Evolutionary conservation across 2,797 vertebrate genomes (phyloP).

Genomic region (Crypturellus tataupa): DNA sequence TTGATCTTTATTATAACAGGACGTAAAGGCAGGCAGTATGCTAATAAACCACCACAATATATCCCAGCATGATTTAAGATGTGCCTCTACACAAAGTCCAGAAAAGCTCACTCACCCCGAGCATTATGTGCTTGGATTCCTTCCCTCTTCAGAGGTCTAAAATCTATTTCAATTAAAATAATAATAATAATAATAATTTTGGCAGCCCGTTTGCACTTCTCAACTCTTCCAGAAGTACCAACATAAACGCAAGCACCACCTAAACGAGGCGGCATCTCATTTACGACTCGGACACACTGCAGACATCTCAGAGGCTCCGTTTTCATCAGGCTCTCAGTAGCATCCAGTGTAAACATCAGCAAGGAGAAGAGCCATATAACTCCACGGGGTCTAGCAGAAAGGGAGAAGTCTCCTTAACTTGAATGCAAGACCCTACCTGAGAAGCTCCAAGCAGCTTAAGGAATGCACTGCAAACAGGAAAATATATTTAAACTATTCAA

Average conservation of each 20-base stretch:
- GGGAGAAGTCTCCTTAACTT: background rate
- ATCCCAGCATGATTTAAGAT: background rate
- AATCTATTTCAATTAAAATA: background rate
- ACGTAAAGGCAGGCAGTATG: background rate
- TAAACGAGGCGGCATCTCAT: background rate
- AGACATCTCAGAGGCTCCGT: background rate
- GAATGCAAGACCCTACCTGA: background rate
- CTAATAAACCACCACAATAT: background rate
- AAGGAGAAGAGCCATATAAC: background rate
- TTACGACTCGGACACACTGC: background rate
- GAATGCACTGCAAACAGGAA: background rate
- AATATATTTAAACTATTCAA: background rate
- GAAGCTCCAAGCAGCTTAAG: background rate
- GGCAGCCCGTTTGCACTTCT: background rate
- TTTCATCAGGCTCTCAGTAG: background rate
- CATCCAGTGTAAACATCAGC: background rate
- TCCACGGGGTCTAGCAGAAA: background rate
- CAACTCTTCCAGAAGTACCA: background rate
- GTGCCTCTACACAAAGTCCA: background rate
- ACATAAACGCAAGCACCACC: background rate
- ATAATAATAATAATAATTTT: too few relatives aligned
- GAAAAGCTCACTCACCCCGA: background rate
- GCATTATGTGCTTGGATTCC: background rate
- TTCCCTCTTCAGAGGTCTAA: background rate
- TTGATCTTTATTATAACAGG: background rate